A percentile compares a stretch with the other conserved stretches of the same genome.
Conservation (phyloP, 53 echinoderm and acorn worm species). For the Crossaster papposus region DNA sequence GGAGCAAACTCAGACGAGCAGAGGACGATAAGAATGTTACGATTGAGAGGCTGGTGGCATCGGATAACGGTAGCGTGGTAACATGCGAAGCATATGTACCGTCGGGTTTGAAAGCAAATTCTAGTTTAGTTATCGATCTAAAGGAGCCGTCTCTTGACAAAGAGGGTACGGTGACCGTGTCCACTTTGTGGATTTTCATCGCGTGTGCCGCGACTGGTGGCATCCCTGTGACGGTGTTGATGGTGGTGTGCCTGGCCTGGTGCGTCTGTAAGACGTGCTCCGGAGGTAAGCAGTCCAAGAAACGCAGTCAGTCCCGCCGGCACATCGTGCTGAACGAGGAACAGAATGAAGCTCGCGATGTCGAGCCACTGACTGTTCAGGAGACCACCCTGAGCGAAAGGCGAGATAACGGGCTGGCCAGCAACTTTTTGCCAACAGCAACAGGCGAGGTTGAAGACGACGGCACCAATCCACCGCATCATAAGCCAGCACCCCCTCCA, state of each 20-base stretch:
- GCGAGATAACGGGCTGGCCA: conserved; percentile 2
- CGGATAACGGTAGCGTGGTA: conserved; percentile 42
- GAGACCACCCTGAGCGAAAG: conserved; percentile 34
- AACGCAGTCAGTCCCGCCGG: conserved; percentile 50
- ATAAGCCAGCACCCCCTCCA: conserved; percentile 38
- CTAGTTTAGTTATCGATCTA: conserved; percentile 29
- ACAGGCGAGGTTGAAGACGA: neutral
- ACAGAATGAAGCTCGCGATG: conserved; percentile 15
- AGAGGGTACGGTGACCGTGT: neutral
- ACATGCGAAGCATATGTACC: conserved; percentile 49
- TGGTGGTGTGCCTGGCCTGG: conserved; percentile 38
- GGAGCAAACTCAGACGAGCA: neutral
- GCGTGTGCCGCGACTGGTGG: conserved; percentile 48
- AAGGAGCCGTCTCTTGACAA: neutral
- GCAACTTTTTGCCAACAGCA: neutral
- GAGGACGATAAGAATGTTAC: neutral
- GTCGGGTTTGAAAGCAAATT: conserved; percentile 17
- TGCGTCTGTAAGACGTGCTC: conserved; percentile 1
- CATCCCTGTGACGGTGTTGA: conserved; percentile 25
- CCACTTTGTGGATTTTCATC: conserved; percentile 45
- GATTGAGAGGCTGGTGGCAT: neutral
- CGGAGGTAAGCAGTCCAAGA: conserved; percentile 27
- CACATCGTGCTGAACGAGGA: conserved; percentile 56
- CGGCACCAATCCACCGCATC: conserved; percentile 36
- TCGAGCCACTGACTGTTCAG: neutral